phyloP scores from a whole-genome alignment of 1,140 invertebrate species.

The Drosophila sucinea region DNA sequence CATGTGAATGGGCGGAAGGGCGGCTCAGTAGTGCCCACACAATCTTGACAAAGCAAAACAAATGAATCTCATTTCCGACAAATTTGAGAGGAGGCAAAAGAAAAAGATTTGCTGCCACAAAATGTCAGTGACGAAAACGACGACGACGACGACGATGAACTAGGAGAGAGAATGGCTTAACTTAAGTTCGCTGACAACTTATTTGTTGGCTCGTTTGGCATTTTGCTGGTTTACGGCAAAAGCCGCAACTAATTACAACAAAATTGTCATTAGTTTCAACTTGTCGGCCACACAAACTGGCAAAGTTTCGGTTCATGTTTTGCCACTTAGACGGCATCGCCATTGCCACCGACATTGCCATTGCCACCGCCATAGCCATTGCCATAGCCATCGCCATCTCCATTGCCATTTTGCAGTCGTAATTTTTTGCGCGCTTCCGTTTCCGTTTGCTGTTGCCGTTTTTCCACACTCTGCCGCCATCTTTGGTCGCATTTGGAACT shows the following conservation, averaged over 20 bases:
- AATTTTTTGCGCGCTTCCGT: conserved; percentile 71
- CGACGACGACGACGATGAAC: conserved; percentile 9
- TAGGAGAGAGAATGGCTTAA: conserved; percentile 63
- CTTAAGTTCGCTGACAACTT: conserved; percentile 78
- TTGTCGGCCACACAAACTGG: conserved; percentile 73
- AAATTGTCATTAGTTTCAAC: conserved; percentile 81
- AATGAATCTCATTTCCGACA: conserved; percentile 79
- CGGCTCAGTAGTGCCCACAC: not conserved
- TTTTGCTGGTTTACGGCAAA: conserved; percentile 56
- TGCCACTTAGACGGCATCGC: conserved; percentile 65
- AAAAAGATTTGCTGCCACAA: conserved; percentile 50
- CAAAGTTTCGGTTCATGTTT: conserved; percentile 80
- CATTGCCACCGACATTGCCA: conserved; percentile 16
- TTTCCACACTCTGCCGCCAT: conserved; percentile 42
- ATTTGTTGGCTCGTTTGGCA: conserved; percentile 60
- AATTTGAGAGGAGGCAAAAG: conserved; percentile 65
- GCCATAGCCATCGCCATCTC: conserved; percentile 15
- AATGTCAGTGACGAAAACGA: conserved; percentile 64
- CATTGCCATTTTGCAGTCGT: conserved; percentile 46
- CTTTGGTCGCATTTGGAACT: conserved; percentile 50
- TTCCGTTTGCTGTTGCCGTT: conserved; percentile 64
- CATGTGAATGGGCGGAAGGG: too few relatives aligned
- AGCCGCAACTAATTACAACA: conserved; percentile 80
- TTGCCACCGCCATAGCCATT: conserved; percentile 25
- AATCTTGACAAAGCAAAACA: conserved; percentile 60